Conservation (phyloP, 2,888 invertebrate genomes). For the Rhorus exstirpatorius region DNA sequence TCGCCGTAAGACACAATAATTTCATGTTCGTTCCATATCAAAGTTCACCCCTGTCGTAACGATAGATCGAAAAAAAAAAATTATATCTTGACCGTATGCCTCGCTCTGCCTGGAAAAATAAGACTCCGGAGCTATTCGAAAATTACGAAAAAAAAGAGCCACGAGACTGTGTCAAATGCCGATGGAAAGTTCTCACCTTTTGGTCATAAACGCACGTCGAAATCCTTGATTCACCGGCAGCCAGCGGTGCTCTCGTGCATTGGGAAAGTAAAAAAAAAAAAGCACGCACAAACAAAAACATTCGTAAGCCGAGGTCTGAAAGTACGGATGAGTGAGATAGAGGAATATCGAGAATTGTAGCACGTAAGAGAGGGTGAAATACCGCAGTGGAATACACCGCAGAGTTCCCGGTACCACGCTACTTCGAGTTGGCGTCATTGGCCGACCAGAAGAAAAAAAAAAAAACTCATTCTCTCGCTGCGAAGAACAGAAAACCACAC, state of each 20-base stretch:
- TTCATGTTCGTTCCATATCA: too few species aligned
- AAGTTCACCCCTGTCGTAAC: too few species aligned
- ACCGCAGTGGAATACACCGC: constrained; percentile 73
- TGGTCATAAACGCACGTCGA: constrained; percentile 60
- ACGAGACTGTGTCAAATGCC: constrained; percentile 53
- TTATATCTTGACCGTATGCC: too few species aligned
- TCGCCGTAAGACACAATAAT: too few species aligned
- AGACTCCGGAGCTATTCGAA: too few species aligned
- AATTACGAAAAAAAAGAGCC: constrained; percentile 22
- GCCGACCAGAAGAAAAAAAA: constrained; percentile 75
- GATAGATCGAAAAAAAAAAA: too few species aligned
- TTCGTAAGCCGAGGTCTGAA: too few species aligned
- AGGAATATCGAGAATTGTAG: constrained; percentile 21
- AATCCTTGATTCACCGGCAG: constrained; percentile 66
- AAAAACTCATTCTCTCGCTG: too few species aligned
- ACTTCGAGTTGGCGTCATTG: constrained; percentile 74
- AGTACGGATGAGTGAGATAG: too few species aligned
- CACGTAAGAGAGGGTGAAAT: constrained; percentile 42
- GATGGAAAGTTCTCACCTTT: constrained; percentile 38
- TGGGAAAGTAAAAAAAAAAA: constrained; percentile 32
- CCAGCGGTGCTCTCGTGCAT: constrained; percentile 61
- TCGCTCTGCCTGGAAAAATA: too few species aligned
- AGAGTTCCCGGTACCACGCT: constrained; percentile 75
- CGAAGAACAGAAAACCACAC: too few species aligned
- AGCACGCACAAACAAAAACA: constrained; percentile 5